phyloP scores from a whole-genome alignment of 1,140 invertebrate genomes.

The Sinella curviseta region DNA sequence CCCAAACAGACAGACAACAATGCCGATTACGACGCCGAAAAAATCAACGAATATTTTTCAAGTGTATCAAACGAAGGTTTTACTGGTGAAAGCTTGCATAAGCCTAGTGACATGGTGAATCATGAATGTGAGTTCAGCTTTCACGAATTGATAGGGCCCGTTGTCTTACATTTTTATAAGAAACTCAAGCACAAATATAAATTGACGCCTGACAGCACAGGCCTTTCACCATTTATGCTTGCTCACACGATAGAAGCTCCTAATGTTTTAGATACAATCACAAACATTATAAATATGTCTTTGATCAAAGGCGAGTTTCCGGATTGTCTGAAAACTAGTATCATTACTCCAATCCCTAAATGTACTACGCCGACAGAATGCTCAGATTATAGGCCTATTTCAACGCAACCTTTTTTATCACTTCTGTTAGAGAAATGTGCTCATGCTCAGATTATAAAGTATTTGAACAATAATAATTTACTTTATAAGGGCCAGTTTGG shows the following conservation, averaged over 20 bases:
- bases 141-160: background rate
- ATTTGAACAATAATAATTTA: background rate
- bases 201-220: background rate
- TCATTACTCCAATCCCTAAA: slow-evolving; percentile 4
- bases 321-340: background rate
- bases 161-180: background rate
- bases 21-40: background rate
- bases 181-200: background rate
- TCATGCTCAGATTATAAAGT: background rate
- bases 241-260: background rate
- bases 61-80: background rate
- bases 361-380: background rate
- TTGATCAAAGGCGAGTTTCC: background rate
- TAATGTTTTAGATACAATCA: background rate
- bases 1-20: background rate
- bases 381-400: background rate
- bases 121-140: background rate
- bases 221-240: background rate
- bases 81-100: background rate
- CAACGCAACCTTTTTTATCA: background rate
- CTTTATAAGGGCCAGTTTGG: slow-evolving; percentile 27
- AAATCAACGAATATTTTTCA: background rate
- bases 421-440: background rate
- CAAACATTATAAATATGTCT: background rate
- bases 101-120: background rate